phyloP scores from a whole-genome alignment of 2,888 invertebrate species.

The Ichneumoninae sp. region DNA sequence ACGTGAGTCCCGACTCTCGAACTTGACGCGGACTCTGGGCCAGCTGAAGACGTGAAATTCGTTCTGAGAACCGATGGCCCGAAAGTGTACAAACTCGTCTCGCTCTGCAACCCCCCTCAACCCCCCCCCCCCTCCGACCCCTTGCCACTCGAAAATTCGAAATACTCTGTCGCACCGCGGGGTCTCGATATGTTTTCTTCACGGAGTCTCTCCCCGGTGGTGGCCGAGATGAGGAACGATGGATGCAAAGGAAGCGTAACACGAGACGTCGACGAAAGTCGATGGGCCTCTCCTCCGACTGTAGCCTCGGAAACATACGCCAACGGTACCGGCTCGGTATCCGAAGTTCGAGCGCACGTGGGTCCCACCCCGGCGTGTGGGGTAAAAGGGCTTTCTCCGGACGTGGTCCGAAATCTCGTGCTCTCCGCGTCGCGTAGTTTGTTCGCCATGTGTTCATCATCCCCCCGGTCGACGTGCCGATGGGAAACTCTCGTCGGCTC shows the following conservation, averaged over 20 bases:
- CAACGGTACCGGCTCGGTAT: background rate
- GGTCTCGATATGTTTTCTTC: conserved; percentile 61
- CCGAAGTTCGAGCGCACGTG: conserved; percentile 72
- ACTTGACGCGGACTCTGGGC: conserved; percentile 4
- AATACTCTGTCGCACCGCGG: conserved; percentile 61
- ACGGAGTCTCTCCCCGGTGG: conserved; percentile 46
- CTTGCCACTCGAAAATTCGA: conserved; percentile 63
- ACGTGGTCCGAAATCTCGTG: conserved; percentile 49
- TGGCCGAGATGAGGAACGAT: background rate
- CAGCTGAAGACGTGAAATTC: conserved; percentile 59
- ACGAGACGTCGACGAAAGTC: conserved; percentile 73
- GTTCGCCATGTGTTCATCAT: conserved; percentile 81
- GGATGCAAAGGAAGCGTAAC: conserved; percentile 72
- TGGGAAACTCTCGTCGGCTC: conserved; percentile 32
- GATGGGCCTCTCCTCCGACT: conserved; percentile 49
- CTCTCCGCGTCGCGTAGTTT: conserved; percentile 70
- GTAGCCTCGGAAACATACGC: background rate
- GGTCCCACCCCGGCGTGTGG: conserved; percentile 75
- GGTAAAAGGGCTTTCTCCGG: conserved; percentile 82
- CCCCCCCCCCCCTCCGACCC: background rate
- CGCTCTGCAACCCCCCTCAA: conserved; percentile 18
- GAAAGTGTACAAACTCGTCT: conserved; percentile 43
- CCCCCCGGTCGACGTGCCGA: conserved; percentile 39
- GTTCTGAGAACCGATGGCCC: conserved; percentile 65
- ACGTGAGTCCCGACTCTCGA: conserved; percentile 56